Base-by-base conservation (phyloP, 2,888 invertebrate species). In the Polyploca ridens region DNA sequence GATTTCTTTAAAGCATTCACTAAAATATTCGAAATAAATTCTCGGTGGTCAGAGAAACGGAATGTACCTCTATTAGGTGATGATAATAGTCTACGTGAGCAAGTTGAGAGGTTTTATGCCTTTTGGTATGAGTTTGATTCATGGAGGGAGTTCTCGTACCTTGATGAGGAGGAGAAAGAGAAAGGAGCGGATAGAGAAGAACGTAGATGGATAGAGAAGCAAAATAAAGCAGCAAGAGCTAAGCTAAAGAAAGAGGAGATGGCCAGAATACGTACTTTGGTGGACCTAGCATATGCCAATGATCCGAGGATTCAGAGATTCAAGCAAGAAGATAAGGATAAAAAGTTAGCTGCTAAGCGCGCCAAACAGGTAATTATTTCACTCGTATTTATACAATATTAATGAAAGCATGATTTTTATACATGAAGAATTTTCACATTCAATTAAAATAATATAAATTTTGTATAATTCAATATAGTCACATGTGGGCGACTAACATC, bases 111-210 rank as follows among this genome's bases (percentile, higher is more conserved):
- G 71, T 99, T 99, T 91, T 99, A 99, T 87, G 96, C 97, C 16
- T 99, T 99, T 89, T 99, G 99, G 99, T 99, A 98, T 88, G 97
- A 98, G 81, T 99, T 99, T 91, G 98, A 99, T 75, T 99, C 99
- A 0, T 99, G 99, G 99, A 95, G 99, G 69, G 99, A 99, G 87
- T 99, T 97, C 91, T 99, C 99, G 2, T 99, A 99, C 87, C 94
- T 99, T 75, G 99, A 99, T 86, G 99, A 99, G 90, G 99, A 99
- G 87, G 99, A 99, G 83, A 99, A 99, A 86, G 99, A 99, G 84
- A 98, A 98, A 82, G 99, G 99, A 1, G 98, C 99, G 86, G 99
- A 98, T 89, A 96, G 99, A 2, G 99, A 99, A 79, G 99, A 99
- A 91, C 95, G 99, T 60, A 96, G 98, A 62, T 99, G 99, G 97